A percentile compares a stretch with the other conserved stretches of the same genome.
Evolutionary conservation across 2,888 invertebrate genomes (phyloP).

Genomic region (Mechanitis mazaeus): DNA sequence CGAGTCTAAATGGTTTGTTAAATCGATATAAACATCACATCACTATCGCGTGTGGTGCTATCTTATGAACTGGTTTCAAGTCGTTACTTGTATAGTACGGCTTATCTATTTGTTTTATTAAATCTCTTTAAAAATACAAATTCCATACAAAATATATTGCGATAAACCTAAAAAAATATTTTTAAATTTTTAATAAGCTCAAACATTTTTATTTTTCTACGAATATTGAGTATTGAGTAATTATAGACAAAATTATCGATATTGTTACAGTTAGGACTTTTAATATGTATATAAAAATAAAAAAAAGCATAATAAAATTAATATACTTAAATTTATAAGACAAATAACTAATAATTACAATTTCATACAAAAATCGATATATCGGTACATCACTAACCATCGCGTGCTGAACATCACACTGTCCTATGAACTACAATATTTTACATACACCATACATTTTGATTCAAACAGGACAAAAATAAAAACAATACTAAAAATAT

Average conservation of each 20-base stretch:
- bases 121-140: too few relatives aligned
- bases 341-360: background rate
- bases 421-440: conserved; percentile 48
- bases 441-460: conserved; percentile 37
- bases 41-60: conserved; percentile 46
- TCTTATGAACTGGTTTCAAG: background rate
- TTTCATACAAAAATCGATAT: conserved; percentile 23
- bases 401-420: conserved; percentile 64
- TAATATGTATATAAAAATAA: too few relatives aligned
- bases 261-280: too few relatives aligned
- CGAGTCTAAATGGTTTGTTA: conserved; percentile 17
- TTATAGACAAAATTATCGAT: too few relatives aligned
- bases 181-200: too few relatives aligned
- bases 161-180: too few relatives aligned
- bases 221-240: too few relatives aligned
- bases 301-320: too few relatives aligned
- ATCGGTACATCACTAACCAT: conserved; percentile 62
- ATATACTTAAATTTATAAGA: too few relatives aligned
- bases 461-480: conserved; percentile 4
- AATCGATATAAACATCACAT: conserved; percentile 43
- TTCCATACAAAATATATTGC: too few relatives aligned
- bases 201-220: too few relatives aligned
- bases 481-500: background rate
- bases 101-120: too few relatives aligned
- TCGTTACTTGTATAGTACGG: background rate